Conservation (phyloP, 2,113 vertebrate genomes). For the Rousettus leschenaultii region DNA sequence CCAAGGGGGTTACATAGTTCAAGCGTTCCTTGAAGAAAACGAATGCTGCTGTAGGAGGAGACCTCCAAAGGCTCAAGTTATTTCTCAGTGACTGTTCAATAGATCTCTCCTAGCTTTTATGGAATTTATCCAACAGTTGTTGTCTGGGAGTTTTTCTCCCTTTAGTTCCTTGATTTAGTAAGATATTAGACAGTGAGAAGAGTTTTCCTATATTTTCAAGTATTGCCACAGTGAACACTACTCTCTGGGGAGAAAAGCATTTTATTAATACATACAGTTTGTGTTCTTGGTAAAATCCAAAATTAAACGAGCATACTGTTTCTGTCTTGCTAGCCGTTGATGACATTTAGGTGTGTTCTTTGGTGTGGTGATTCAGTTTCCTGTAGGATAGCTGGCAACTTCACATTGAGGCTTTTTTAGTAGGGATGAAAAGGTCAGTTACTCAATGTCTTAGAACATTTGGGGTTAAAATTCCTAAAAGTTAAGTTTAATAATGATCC, state of each 20-base stretch:
- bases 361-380: slow-evolving; percentile 56
- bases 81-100: background rate
- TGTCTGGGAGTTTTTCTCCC: slow-evolving; percentile 18
- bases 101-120: background rate
- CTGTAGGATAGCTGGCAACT: slow-evolving; percentile 43
- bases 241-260: background rate
- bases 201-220: slow-evolving; percentile 19
- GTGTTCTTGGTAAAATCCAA: slow-evolving; percentile 58
- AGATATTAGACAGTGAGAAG: background rate
- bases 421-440: slow-evolving; percentile 52
- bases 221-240: background rate
- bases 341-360: slow-evolving; percentile 62
- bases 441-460: background rate
- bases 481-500: slow-evolving; percentile 9
- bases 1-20: slow-evolving; percentile 37
- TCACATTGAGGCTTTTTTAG: background rate
- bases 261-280: slow-evolving; percentile 37
- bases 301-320: slow-evolving; percentile 19
- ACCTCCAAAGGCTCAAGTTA: slow-evolving; percentile 1
- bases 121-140: background rate
- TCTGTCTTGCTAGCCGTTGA: slow-evolving; percentile 6
- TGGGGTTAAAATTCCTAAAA: slow-evolving; percentile 59
- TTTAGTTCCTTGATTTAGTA: background rate
- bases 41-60: background rate
- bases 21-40: slow-evolving; percentile 45